A percentile compares a stretch with the other conserved stretches of the same genome.
Evolutionary conservation across 2,888 invertebrate genomes (phyloP).

Genomic region (Drosophila longiperda): DNA sequence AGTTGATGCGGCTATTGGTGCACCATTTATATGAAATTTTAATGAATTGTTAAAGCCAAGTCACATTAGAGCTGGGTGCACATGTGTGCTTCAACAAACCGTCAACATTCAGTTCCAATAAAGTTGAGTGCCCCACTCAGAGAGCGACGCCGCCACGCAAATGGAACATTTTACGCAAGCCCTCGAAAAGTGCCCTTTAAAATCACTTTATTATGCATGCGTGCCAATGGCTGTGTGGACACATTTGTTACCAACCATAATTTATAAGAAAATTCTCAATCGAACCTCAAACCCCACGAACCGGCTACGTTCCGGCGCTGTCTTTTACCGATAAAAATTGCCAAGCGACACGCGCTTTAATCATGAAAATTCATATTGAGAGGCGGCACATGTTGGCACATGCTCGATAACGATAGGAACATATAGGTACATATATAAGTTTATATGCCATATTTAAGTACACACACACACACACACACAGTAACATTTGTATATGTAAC

Average conservation of each 20-base stretch:
- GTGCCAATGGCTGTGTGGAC: slow-evolving; percentile 71
- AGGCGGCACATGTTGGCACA: slow-evolving; percentile 52
- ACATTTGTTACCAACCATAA: slow-evolving; percentile 76
- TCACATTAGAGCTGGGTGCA: slow-evolving; percentile 36
- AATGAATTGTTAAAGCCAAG: slow-evolving; percentile 55
- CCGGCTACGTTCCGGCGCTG: slow-evolving; percentile 36
- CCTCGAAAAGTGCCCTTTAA: slow-evolving; percentile 70
- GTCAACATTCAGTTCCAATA: slow-evolving; percentile 74
- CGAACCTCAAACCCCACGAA: slow-evolving; percentile 44
- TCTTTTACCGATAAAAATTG: slow-evolving; percentile 66
- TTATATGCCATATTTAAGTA: slow-evolving; percentile 1
- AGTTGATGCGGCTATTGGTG: slow-evolving; percentile 24
- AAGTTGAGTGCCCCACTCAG: slow-evolving; percentile 69
- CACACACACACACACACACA: not conserved
- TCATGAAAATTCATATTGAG: slow-evolving; percentile 75
- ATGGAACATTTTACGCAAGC: slow-evolving; percentile 76
- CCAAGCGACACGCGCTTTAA: slow-evolving; percentile 66
- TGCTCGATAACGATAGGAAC: slow-evolving; percentile 33
- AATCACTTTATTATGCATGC: slow-evolving; percentile 82
- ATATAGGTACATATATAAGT: slow-evolving; percentile 1
- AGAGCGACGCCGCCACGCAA: slow-evolving; percentile 33
- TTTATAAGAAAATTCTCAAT: slow-evolving; percentile 75
- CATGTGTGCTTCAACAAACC: slow-evolving; percentile 31
- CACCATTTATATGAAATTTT: slow-evolving; percentile 49
- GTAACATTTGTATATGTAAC: slow-evolving; percentile 12